Base-by-base conservation (phyloP, 2,797 vertebrate species). In the Sorex maritimensis region DNA sequence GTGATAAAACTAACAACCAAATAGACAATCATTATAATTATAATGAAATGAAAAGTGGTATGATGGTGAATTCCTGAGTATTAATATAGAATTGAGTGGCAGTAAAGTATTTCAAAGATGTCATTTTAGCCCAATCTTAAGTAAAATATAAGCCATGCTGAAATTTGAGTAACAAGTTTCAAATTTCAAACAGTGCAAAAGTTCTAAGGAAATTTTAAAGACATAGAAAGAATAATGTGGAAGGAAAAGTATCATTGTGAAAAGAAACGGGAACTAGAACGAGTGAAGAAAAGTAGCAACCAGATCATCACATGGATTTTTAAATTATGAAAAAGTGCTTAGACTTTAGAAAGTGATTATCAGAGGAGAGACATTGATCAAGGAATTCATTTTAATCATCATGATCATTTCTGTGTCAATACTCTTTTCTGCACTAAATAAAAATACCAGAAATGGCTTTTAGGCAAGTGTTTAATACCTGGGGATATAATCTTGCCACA, bases 401-500 rank as follows among this genome's bases (percentile, higher is more conserved):
- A 6, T 34, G 34, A 34, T 21, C 19, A 61, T 15, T 14, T 61
- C 58, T 61, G 58, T 61, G 58, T 15, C 58, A 61, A 61, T 52
- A 21, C 58, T 61, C 17, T 61, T 61, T 61, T 19, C 58, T 61
- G 21, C 2, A 19, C 58, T 61, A 61, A 21, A 23, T 61, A 21
- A 61, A 6, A 61, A 61, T 61, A 61, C 5, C 58, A 21, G 17
- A 61, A 61, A 61, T 61, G 58, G 58, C 58, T 19, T 61, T 61
- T 61, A 61, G n/a, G 34, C 46, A 92, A 94, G 78, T 83, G 92
- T 88, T 88, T 95, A 86, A 94, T 90, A 92, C 30, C 73, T 86
- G 11, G n/a, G 13, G 73, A 30, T 21, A 41, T 79, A 71, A 91
- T 89, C 58, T 74, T 93, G n/a, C 24, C 24, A 52, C 19, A 72